Evolutionary conservation across 2,113 vertebrate species (phyloP).

Genomic region (Rostratula benghalensis): DNA sequence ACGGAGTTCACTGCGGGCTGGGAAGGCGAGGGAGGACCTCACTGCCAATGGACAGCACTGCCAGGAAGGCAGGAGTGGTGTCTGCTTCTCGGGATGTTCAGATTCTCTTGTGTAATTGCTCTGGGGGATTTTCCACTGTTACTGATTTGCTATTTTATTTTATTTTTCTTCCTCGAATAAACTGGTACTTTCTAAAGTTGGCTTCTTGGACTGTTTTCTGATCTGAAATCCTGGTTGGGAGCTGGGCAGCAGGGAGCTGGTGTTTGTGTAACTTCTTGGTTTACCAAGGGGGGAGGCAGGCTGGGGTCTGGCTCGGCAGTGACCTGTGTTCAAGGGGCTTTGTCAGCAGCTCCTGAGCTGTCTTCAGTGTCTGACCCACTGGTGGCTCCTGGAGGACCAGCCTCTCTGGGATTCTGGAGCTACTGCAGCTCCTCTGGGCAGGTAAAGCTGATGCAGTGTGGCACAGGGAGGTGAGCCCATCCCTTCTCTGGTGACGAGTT

Average conservation of each 20-base stretch:
- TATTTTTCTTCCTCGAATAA: constrained; percentile 71
- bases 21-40: background rate
- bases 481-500: background rate
- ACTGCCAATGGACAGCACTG: background rate
- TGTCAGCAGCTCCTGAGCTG: background rate
- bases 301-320: background rate
- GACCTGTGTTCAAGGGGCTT: constrained; percentile 13
- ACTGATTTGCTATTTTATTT: constrained; percentile 31
- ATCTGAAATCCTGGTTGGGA: constrained; percentile 1
- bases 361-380: background rate
- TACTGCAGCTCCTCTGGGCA: background rate
- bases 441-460: background rate
- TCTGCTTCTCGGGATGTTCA: background rate
- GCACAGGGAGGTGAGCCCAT: background rate
- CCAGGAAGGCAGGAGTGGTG: background rate
- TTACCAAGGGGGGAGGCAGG: background rate
- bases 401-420: background rate
- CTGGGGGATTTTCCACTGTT: constrained; percentile 70
- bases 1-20: background rate
- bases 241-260: background rate
- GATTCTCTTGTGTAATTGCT: constrained; percentile 58
- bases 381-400: background rate
- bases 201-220: constrained; percentile 1
- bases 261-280: background rate
- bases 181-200: constrained; percentile 76